Percentiles rank a stretch among this genome's conserved stretches.
These are phyloP conservation scores for Willowsia nigromaculata DNA, from an alignment of 2,888 invertebrate species.

Conservation along the genomic window DNA sequence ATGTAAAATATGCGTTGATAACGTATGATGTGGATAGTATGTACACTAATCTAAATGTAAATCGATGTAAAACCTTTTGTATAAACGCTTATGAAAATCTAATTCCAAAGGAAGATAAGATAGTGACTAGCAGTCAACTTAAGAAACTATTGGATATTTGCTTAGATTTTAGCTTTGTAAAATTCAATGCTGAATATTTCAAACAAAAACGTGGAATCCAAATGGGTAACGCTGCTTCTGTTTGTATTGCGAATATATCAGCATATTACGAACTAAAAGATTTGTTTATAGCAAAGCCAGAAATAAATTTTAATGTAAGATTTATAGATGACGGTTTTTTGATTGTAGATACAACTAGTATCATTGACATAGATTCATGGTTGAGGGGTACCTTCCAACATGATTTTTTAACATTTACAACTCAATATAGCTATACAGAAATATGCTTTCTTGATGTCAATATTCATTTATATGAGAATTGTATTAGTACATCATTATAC, in stretches of 20 bases:
- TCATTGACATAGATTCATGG: constrained; percentile 9
- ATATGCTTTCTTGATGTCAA: neutral
- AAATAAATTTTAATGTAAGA: constrained; percentile 19
- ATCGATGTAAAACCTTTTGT: neutral
- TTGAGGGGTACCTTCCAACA: neutral
- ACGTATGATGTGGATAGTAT: neutral
- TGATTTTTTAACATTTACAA: constrained; percentile 35
- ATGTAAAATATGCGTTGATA: neutral
- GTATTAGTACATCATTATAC: no score
- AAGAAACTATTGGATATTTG: neutral
- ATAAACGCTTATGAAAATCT: neutral
- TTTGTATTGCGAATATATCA: constrained; percentile 25
- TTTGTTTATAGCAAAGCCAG: neutral
- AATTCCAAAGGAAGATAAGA: no score
- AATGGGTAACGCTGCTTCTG: constrained; percentile 41
- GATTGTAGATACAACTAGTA: neutral
- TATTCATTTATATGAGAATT: no score
- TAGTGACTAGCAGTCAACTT: neutral
- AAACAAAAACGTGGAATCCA: constrained; percentile 3
- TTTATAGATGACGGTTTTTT: constrained; percentile 31
- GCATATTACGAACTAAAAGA: constrained; percentile 14
- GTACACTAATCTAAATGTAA: neutral
- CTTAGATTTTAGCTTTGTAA: constrained; percentile 13
- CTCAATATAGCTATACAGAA: neutral
- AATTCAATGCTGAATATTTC: neutral